Base-by-base conservation (phyloP, 2,888 invertebrate genomes). In the Endotricha flammealis region DNA sequence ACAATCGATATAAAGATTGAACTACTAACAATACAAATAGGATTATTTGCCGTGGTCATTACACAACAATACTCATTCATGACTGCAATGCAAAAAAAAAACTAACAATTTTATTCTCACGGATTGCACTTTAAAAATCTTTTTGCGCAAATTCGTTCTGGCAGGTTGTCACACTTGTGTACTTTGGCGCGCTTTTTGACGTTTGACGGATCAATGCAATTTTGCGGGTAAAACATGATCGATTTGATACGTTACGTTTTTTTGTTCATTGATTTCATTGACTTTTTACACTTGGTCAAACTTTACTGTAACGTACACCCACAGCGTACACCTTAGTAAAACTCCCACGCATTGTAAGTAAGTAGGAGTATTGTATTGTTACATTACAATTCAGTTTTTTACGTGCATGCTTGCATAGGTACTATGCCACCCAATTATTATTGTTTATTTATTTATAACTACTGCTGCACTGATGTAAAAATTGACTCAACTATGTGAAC, bases 1-100 rank as follows among this genome's bases (percentile, higher is more conserved):
- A 46, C 50, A 57, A 57, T 55, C 50, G 46, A 58, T 58, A 55
- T 63, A 64, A 68, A 46, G 49, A 58, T 47, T 38, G n/a, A n/a
- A n/a, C n/a, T 49, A 48, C 44, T 48, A 53, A 79, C 76, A 78
- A 79, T 72, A 71, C 75, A 75, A 82, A 81, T 78, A 60, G 64
- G 59, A 65, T 75, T 74, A 80, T 79, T 83, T 79, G 72, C 74
- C 65, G 61, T 60, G 72, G 72, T 74, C 73, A 81, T 77, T 79
- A 76, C 73, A 47, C 35, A 40, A 73, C 74, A 77, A 78, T 59
- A 53, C 53, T 62, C 80, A 83, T 81, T 82, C 78, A 83, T 68
- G 52, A 51, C 39, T 55, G 50, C 39, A 39, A 46, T 10, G 31
- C 12, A 43, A 52, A 54, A 44, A 50, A 64, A 67, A 61, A 64